Percentiles rank a stretch among this genome's conserved stretches.
phyloP scores from a whole-genome alignment of 2,113 vertebrate genomes.

The Lontra canadensis region DNA sequence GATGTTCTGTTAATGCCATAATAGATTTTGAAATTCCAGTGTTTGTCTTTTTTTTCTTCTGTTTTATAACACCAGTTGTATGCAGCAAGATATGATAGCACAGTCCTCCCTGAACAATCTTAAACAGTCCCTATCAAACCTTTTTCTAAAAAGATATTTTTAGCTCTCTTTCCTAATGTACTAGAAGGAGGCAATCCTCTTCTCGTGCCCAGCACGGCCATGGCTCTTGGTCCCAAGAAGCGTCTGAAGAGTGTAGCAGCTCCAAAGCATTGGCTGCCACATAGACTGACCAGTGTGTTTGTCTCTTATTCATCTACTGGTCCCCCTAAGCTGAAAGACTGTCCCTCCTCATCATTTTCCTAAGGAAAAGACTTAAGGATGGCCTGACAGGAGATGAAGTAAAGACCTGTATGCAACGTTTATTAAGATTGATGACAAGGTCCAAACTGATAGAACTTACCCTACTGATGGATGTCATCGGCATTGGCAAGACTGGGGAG shows the following conservation, averaged over 20 bases:
- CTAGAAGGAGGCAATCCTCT: neutral
- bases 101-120: neutral
- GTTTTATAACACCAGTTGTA: neutral
- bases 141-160: conserved; percentile 1
- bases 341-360: neutral
- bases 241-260: neutral
- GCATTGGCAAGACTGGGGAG: neutral
- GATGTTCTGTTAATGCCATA: neutral
- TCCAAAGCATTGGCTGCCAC: neutral
- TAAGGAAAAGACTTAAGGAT: neutral
- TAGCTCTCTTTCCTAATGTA: neutral
- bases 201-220: neutral
- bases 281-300: neutral
- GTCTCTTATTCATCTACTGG: neutral
- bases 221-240: neutral
- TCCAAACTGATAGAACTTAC: neutral
- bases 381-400: neutral
- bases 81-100: neutral
- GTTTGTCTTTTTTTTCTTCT: neutral
- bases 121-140: neutral
- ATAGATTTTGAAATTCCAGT: neutral
- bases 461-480: neutral
- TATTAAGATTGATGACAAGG: neutral
- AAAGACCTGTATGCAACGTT: neutral
- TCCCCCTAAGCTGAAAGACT: neutral